Conservation (phyloP, 1,140 invertebrate species). For the Drosophila santomea region DNA sequence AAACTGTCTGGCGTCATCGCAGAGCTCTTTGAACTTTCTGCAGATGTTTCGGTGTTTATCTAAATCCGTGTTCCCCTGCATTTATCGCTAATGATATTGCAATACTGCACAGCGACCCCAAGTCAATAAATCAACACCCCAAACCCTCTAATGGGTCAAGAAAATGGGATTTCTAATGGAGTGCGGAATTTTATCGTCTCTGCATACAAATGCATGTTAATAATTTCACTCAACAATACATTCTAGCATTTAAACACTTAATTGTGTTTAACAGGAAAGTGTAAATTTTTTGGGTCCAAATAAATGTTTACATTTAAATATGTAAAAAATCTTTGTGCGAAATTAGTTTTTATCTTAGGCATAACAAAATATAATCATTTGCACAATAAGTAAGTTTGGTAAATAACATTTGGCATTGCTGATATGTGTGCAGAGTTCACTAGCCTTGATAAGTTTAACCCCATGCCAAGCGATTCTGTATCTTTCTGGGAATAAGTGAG, state of each 20-base stretch:
- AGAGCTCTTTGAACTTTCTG: constrained; percentile 54
- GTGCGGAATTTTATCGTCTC: constrained; percentile 49
- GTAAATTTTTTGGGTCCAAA: neutral
- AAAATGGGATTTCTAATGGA: neutral
- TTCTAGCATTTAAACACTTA: constrained; percentile 30
- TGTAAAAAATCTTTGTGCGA: no score
- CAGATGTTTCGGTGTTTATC: constrained; percentile 14
- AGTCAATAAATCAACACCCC: constrained; percentile 45
- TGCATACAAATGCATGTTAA: no score
- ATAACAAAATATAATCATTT: no score
- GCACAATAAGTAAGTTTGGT: no score
- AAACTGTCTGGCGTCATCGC: constrained; percentile 44
- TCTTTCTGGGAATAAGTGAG: no score
- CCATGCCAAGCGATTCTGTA: no score
- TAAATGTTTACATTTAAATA: neutral
- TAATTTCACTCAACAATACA: neutral
- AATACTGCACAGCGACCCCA: neutral
- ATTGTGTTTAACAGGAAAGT: constrained; percentile 25
- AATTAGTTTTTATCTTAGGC: no score
- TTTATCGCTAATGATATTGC: constrained; percentile 4
- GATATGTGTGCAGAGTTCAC: no score
- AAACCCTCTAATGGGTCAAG: constrained; percentile 35
- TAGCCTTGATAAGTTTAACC: no score
- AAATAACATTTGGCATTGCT: no score
- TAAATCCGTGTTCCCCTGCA: neutral